Percentiles rank a stretch among this genome's conserved stretches.
Evolutionary conservation across 2,797 vertebrate genomes (phyloP).

Genomic region (Poecilia picta): DNA sequence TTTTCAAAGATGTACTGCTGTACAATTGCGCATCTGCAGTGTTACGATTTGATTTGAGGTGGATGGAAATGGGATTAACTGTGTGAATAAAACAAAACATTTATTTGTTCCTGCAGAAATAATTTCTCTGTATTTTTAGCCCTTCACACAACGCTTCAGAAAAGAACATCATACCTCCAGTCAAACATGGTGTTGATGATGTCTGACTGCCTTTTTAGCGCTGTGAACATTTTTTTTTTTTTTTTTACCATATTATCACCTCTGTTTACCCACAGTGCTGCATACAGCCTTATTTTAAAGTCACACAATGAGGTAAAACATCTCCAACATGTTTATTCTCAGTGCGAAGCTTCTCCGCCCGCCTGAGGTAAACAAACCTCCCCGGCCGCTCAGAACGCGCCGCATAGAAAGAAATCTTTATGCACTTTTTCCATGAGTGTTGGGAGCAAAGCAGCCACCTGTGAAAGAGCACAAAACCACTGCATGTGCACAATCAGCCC

Average conservation of each 20-base stretch:
- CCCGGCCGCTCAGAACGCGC: slow-evolving; percentile 23
- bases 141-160: background rate
- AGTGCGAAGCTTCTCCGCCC: background rate
- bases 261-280: background rate
- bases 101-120: background rate
- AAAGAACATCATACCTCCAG: background rate
- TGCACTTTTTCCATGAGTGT: slow-evolving; percentile 22
- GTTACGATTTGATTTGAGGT: background rate
- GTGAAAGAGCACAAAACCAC: slow-evolving; percentile 50
- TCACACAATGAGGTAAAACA: background rate
- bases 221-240: slow-evolving; percentile 19
- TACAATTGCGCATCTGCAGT: background rate
- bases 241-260: slow-evolving; percentile 4
- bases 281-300: background rate
- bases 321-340: slow-evolving; percentile 10
- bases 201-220: background rate
- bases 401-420: slow-evolving; percentile 60
- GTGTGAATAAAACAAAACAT: background rate
- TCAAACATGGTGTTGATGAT: background rate
- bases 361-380: background rate
- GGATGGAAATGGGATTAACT: no score
- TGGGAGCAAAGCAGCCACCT: slow-evolving; percentile 52
- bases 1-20: no score
- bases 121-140: background rate
- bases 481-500: slow-evolving; percentile 30